A percentile compares a stretch with the other conserved stretches of the same genome.
These are phyloP conservation scores for Casuarius casuarius DNA, from an alignment of 2,113 vertebrate genomes.

Conservation along the genomic window DNA sequence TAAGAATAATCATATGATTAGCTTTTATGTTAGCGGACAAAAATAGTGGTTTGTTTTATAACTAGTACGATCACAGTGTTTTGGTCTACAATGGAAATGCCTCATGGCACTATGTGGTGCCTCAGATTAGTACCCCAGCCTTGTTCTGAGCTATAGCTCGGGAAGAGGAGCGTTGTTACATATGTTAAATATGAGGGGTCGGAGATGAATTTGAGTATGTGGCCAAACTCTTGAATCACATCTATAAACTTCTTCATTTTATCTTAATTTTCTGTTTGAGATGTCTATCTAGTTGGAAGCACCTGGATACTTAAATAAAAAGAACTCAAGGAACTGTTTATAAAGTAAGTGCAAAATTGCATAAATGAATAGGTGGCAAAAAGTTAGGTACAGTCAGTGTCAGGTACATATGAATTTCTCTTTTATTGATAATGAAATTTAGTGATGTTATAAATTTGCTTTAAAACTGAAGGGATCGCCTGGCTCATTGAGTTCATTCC, in stretches of 20 bases:
- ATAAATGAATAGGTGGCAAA: not conserved
- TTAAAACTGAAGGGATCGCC: not conserved
- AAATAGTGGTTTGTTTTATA: not conserved
- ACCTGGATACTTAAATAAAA: not conserved
- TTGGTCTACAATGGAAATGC: not conserved
- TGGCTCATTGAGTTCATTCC: not conserved
- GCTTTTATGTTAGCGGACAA: not conserved
- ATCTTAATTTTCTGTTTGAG: not conserved
- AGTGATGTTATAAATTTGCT: fast-evolving
- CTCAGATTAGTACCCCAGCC: not conserved
- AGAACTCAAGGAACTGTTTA: not conserved
- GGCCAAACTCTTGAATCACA: not conserved
- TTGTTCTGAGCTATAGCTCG: not conserved
- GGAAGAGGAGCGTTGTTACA: fast-evolving
- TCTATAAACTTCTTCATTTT: not conserved
- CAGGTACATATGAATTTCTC: not conserved
- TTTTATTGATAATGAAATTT: not conserved
- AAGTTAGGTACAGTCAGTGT: not conserved
- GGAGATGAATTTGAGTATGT: not conserved
- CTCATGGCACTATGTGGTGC: not conserved
- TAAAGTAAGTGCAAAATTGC: not conserved
- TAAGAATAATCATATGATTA: constrained; percentile 4
- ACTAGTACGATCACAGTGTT: not conserved
- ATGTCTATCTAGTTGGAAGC: not conserved
- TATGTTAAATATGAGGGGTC: not conserved